Percentiles rank a stretch among this genome's conserved stretches.
phyloP scores from a whole-genome alignment of 1,140 invertebrate genomes.

The Papilio machaon region DNA sequence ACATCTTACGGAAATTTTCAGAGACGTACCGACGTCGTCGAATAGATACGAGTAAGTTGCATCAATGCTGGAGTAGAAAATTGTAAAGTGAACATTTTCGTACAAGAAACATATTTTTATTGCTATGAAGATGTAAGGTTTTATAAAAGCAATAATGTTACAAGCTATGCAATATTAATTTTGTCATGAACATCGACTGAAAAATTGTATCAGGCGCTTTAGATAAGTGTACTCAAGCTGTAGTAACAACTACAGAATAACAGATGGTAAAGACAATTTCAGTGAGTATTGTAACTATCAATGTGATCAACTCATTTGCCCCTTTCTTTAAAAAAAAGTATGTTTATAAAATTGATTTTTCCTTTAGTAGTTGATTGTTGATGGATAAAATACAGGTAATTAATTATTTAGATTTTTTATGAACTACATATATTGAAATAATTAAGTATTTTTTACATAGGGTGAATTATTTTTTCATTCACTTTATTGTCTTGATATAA shows the following conservation, averaged over 20 bases:
- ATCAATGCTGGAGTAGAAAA: background rate
- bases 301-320: too few relatives aligned
- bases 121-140: background rate
- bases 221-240: too few relatives aligned
- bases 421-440: too few relatives aligned
- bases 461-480: background rate
- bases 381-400: too few relatives aligned
- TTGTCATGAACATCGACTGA: background rate
- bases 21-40: background rate
- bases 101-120: background rate
- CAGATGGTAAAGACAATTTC: too few relatives aligned
- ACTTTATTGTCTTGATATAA: background rate
- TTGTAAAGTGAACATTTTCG: background rate
- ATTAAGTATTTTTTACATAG: too few relatives aligned
- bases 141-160: background rate
- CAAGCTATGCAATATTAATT: background rate
- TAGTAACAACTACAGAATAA: too few relatives aligned
- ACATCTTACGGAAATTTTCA: slow-evolving; percentile 9
- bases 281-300: too few relatives aligned
- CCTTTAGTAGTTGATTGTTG: too few relatives aligned
- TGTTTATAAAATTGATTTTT: too few relatives aligned
- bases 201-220: background rate
- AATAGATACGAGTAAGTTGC: slow-evolving; percentile 9
- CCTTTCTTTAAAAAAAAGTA: too few relatives aligned
- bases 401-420: too few relatives aligned